Percentiles rank a stretch among this genome's conserved stretches.
These are phyloP conservation scores for Samia ricini DNA, from an alignment of 1,140 invertebrate genomes.

Conservation along the genomic window DNA sequence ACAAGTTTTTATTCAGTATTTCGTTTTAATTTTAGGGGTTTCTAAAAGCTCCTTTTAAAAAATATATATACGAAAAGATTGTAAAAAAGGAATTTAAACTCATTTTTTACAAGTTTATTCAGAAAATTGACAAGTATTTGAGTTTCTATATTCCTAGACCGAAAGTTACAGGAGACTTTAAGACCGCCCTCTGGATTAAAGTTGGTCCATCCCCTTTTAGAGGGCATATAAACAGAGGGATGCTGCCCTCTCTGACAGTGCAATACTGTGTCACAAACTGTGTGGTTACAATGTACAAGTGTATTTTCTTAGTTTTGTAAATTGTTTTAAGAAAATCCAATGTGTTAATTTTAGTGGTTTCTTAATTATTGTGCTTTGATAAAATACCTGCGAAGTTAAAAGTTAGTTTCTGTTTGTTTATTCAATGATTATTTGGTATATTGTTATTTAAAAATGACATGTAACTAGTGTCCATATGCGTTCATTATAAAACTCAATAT, in stretches of 20 bases:
- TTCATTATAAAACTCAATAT: no score
- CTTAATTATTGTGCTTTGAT: neutral
- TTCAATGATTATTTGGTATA: no score
- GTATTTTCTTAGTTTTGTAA: neutral
- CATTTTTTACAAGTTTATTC: neutral
- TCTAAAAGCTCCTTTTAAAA: no score
- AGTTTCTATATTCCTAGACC: neutral
- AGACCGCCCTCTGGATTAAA: conserved; percentile 38
- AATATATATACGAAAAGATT: neutral
- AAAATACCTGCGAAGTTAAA: no score
- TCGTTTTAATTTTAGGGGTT: no score
- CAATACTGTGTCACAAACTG: conserved; percentile 7
- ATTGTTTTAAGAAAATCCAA: neutral
- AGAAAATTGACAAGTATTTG: conserved; percentile 8
- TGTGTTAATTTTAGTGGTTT: neutral
- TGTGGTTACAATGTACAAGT: neutral
- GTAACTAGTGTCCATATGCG: no score
- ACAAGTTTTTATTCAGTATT: no score
- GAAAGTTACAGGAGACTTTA: neutral
- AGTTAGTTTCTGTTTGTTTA: no score
- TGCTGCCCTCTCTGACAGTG: conserved; percentile 52
- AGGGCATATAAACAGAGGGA: conserved; percentile 58
- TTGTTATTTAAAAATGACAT: no score
- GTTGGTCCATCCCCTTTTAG: conserved; percentile 45
- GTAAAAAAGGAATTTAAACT: neutral